Conservation (phyloP, 2,888 invertebrate genomes). For the Apotomis capreana region DNA sequence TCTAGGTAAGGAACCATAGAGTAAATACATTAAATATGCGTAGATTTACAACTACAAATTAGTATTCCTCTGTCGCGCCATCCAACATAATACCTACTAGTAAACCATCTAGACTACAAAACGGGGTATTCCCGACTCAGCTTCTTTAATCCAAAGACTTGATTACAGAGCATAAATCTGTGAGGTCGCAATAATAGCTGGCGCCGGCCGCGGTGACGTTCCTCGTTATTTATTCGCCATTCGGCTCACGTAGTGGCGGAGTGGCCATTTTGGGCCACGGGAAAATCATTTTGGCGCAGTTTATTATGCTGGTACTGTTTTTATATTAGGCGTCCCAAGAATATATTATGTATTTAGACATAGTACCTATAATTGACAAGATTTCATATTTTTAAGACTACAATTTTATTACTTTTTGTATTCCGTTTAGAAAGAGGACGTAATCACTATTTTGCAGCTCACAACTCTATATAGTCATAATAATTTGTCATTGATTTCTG, state of each 20-base stretch:
- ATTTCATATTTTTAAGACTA: no score
- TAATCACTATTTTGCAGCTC: no score
- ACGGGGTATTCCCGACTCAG: slow-evolving; percentile 1
- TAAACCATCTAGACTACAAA: not conserved
- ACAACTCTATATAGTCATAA: no score
- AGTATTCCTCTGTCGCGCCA: not conserved
- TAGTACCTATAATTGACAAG: no score
- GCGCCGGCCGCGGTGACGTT: slow-evolving; percentile 40
- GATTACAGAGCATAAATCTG: slow-evolving; percentile 49
- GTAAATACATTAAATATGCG: no score
- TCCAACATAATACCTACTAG: not conserved
- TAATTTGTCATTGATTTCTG: no score
- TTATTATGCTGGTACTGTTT: slow-evolving; percentile 1
- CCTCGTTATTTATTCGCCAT: slow-evolving; percentile 48
- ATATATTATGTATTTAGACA: no score
- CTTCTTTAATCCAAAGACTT: slow-evolving; percentile 43
- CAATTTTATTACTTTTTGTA: no score
- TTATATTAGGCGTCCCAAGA: no score
- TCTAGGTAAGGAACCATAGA: no score
- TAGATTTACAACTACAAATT: not conserved
- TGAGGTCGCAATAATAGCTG: slow-evolving; percentile 45
- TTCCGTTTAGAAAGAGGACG: no score
- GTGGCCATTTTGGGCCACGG: slow-evolving; percentile 40
- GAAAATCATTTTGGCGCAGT: slow-evolving; percentile 26
- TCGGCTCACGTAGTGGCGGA: slow-evolving; percentile 49